These are phyloP conservation scores for Dryobotodes eremita DNA, from an alignment of 2,888 invertebrate species.

Conservation along the genomic window DNA sequence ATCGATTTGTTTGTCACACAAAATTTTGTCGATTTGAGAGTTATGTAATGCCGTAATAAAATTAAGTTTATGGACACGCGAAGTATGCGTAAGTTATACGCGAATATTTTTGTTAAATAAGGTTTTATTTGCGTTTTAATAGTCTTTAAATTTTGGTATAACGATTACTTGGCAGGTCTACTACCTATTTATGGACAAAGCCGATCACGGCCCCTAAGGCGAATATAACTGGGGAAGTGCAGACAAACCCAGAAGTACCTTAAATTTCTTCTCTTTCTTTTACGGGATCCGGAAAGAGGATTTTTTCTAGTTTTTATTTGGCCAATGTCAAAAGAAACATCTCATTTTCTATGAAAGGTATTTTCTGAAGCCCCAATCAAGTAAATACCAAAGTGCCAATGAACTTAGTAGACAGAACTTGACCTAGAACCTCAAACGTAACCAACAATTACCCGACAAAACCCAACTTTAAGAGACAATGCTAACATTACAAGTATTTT, in stretches of 20 bases:
- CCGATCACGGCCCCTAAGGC: not conserved
- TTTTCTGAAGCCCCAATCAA: constrained; percentile 8
- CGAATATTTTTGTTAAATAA: constrained; percentile 48
- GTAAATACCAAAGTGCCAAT: constrained; percentile 20
- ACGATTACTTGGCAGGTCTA: constrained; percentile 20
- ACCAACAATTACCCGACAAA: constrained; percentile 44
- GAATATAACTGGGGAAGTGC: not conserved
- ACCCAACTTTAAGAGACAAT: constrained; percentile 52
- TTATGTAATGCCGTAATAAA: constrained; percentile 56
- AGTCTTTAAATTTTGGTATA: constrained; percentile 30
- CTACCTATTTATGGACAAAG: constrained; percentile 8
- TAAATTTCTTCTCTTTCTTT: not conserved
- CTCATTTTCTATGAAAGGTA: not conserved
- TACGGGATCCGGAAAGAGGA: not conserved
- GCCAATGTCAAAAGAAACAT: not conserved
- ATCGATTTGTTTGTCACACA: constrained; percentile 35
- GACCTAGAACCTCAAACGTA: constrained; percentile 44
- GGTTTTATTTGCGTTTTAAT: constrained; percentile 47
- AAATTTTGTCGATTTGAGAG: constrained; percentile 43
- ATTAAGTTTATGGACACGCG: constrained; percentile 53
- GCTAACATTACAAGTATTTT: constrained; percentile 58
- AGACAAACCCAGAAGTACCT: not conserved
- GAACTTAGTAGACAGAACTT: constrained; percentile 44
- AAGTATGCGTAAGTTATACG: constrained; percentile 56
- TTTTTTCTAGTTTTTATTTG: not conserved